Percentiles rank a stretch among this genome's conserved stretches.
Evolutionary conservation across 2,113 vertebrate genomes (phyloP).

Genomic region (Tinamus guttatus): DNA sequence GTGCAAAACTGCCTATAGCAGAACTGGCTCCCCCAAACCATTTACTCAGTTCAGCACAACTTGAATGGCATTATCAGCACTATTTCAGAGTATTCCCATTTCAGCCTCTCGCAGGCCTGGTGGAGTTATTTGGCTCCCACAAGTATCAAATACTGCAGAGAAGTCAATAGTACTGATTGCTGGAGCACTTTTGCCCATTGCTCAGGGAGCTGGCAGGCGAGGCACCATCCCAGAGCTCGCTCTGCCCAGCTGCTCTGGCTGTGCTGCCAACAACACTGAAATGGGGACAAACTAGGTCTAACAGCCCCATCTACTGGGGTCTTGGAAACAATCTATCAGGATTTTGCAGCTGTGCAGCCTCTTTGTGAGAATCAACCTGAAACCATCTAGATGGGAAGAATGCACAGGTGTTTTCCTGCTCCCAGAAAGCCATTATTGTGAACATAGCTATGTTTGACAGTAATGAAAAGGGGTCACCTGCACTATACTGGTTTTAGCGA

Average conservation of each 20-base stretch:
- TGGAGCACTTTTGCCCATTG: too few relatives aligned
- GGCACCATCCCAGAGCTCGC: fast-evolving
- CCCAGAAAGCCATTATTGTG: not conserved
- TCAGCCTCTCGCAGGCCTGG: too few relatives aligned
- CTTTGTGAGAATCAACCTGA: fast-evolving
- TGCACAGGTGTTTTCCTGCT: not conserved
- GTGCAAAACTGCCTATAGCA: too few relatives aligned
- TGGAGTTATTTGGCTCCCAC: too few relatives aligned
- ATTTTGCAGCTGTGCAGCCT: fast-evolving
- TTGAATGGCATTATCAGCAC: too few relatives aligned
- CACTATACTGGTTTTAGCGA: not conserved
- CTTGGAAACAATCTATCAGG: fast-evolving
- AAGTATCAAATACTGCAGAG: too few relatives aligned
- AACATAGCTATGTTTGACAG: fast-evolving
- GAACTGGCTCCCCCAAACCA: too few relatives aligned
- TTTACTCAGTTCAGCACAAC: too few relatives aligned
- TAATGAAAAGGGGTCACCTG: fast-evolving
- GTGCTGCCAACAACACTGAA: fast-evolving
- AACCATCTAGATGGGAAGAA: fast-evolving
- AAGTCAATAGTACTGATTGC: too few relatives aligned
- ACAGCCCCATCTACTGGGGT: conserved; percentile 28
- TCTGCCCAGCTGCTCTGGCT: fast-evolving
- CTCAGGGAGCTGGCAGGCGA: not conserved
- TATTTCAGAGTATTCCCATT: too few relatives aligned
- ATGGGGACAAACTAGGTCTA: fast-evolving